phyloP scores from a whole-genome alignment of 2,888 invertebrate genomes.

The Mamestra brassicae region DNA sequence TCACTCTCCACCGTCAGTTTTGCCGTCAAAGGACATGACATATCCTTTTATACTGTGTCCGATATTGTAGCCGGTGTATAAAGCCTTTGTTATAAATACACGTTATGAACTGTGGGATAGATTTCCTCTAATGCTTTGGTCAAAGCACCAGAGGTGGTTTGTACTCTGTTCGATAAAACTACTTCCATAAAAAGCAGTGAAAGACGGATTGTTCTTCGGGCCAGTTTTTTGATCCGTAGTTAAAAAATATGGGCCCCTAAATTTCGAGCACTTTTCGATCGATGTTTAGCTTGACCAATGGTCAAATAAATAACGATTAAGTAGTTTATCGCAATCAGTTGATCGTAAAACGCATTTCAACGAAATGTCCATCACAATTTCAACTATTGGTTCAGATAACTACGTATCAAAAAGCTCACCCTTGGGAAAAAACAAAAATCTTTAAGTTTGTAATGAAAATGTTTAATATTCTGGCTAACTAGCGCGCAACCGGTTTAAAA shows the following conservation, averaged over 20 bases:
- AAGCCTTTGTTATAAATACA: constrained; percentile 49
- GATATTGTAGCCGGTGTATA: constrained; percentile 58
- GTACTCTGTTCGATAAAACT: neutral
- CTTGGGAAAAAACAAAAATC: no score
- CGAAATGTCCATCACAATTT: no score
- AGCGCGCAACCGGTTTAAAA: neutral
- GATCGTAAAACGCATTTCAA: no score
- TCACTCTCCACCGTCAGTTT: constrained; percentile 71
- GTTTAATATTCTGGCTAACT: neutral
- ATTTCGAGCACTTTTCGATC: no score
- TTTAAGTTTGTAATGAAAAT: neutral
- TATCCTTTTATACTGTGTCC: constrained; percentile 61
- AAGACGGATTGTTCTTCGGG: no score
- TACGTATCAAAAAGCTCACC: neutral
- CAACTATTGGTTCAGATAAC: no score
- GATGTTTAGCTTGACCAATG: no score
- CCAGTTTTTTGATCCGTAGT: no score
- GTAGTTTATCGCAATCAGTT: no score
- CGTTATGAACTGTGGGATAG: neutral
- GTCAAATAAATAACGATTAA: no score
- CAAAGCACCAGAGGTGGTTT: neutral
- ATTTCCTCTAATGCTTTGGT: neutral
- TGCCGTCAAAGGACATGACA: constrained; percentile 77
- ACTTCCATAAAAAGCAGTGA: no score
- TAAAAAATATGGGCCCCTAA: no score